phyloP scores from a whole-genome alignment of 2,113 vertebrate species.

The Meles meles region DNA sequence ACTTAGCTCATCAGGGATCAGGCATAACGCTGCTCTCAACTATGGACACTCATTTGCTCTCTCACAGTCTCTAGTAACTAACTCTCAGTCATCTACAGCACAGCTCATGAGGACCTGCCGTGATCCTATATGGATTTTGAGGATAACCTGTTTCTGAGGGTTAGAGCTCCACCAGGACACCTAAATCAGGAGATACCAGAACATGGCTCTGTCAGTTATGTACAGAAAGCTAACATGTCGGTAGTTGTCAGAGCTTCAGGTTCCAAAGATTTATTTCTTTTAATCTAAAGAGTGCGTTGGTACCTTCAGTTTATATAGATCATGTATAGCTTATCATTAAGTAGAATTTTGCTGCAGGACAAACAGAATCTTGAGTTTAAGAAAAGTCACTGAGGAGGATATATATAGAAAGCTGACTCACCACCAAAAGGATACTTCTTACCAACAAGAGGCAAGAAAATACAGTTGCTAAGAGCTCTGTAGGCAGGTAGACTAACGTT shows the following conservation, averaged over 20 bases:
- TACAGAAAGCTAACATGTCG: background rate
- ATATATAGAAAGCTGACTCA: background rate
- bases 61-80: background rate
- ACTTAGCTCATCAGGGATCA: background rate
- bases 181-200: background rate
- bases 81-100: background rate
- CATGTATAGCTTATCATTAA: background rate
- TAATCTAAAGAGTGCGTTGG: background rate
- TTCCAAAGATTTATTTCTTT: slow-evolving; percentile 14
- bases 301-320: slow-evolving; percentile 19
- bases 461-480: background rate
- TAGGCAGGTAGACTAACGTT: background rate
- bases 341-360: background rate
- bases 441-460: background rate
- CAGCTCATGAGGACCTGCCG: background rate
- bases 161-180: background rate
- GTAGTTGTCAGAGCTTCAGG: background rate
- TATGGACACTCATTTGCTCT: background rate
- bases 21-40: background rate
- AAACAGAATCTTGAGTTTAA: background rate
- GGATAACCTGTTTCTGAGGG: background rate
- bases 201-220: background rate
- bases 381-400: background rate
- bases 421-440: background rate
- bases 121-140: background rate